Evolutionary conservation across 2,888 invertebrate species (phyloP).

Genomic region (Meandrusa payeni): DNA sequence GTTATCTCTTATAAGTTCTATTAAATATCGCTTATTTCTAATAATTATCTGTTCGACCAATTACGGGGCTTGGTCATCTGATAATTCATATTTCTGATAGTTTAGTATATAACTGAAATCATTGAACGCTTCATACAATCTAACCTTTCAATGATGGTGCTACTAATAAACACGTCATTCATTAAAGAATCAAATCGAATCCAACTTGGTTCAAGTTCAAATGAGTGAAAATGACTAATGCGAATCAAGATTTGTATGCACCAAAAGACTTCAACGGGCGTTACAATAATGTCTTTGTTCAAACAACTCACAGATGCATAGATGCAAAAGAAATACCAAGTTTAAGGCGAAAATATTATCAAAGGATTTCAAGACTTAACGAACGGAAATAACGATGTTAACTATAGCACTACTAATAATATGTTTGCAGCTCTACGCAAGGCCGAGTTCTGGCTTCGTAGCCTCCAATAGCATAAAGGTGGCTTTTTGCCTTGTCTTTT

Average conservation of each 20-base stretch:
- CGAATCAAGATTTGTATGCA: conserved; percentile 40
- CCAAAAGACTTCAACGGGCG: conserved; percentile 38
- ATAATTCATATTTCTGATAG: no score
- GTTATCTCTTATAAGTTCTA: no score
- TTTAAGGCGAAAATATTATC: neutral
- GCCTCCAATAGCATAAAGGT: conserved; percentile 46
- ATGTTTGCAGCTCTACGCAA: conserved; percentile 34
- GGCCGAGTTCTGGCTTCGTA: conserved; percentile 47
- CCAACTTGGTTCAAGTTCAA: conserved; percentile 71
- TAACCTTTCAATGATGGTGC: neutral
- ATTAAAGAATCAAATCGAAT: conserved; percentile 33
- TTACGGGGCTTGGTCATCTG: no score
- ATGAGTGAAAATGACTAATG: conserved; percentile 34
- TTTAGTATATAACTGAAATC: no score
- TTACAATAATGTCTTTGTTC: conserved; percentile 46
- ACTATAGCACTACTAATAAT: conserved; percentile 18
- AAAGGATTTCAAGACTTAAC: conserved; percentile 16
- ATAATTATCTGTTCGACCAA: no score
- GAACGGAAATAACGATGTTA: conserved; percentile 25
- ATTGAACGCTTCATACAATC: no score
- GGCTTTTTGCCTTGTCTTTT: conserved; percentile 41
- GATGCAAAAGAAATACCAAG: conserved; percentile 30
- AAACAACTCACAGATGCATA: conserved; percentile 52
- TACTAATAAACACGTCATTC: conserved; percentile 41
- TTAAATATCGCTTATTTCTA: no score